Evolutionary conservation across 2,888 invertebrate species (phyloP).

Genomic region (Coronaproctus castanopsis): DNA sequence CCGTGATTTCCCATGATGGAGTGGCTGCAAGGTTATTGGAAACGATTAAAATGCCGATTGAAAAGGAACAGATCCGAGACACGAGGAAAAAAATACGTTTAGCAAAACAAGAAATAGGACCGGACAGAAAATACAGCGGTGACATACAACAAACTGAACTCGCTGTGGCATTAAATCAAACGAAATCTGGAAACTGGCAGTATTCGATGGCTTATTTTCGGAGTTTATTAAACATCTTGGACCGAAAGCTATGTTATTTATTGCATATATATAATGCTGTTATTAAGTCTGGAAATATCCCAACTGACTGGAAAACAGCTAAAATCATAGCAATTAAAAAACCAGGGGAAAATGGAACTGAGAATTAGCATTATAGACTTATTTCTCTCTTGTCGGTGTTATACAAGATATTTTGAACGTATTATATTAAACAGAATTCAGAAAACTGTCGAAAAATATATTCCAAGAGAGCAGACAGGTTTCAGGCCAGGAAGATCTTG

Average conservation of each 20-base stretch:
- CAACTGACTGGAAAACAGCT: neutral
- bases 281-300: neutral
- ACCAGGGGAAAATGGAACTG: too few relatives aligned
- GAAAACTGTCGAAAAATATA: neutral
- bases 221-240: neutral
- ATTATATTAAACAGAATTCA: neutral
- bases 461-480: neutral
- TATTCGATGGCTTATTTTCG: neutral
- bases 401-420: neutral
- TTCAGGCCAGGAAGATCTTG: neutral
- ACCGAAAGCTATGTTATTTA: neutral
- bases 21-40: neutral
- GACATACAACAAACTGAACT: neutral
- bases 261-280: neutral
- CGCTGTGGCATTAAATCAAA: neutral
- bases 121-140: neutral
- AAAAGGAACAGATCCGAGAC: neutral
- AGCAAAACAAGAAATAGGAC: neutral
- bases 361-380: too few relatives aligned
- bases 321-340: neutral
- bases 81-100: neutral
- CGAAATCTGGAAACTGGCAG: too few relatives aligned
- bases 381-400: neutral
- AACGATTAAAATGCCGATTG: neutral
- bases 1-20: neutral